Conservation (phyloP, 1,140 invertebrate genomes). For the Brachionus calyciflorus region DNA sequence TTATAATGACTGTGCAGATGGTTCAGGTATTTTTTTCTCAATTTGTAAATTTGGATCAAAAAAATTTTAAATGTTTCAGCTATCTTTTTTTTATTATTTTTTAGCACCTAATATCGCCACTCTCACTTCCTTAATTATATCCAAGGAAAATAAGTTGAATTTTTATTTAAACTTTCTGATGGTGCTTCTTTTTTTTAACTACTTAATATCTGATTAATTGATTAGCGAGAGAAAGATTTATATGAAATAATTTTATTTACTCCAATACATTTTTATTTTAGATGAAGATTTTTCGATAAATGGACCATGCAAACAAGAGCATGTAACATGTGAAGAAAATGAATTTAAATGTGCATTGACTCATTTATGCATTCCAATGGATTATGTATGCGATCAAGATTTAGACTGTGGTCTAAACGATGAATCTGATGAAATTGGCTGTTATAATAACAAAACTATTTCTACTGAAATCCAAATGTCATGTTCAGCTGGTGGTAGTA, state of each 20-base stretch:
- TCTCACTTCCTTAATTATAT: too few relatives aligned
- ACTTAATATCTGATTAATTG: too few relatives aligned
- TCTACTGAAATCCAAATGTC: neutral
- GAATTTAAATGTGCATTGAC: conserved; percentile 12
- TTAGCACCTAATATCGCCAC: too few relatives aligned
- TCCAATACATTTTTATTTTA: neutral
- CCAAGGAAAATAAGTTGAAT: too few relatives aligned
- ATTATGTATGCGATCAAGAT: conserved; percentile 40
- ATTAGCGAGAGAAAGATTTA: too few relatives aligned
- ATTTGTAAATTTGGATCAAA: too few relatives aligned
- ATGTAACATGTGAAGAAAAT: neutral
- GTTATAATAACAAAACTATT: conserved; percentile 14
- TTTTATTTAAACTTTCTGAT: too few relatives aligned
- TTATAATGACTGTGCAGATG: conserved; percentile 63
- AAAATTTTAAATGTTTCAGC: too few relatives aligned
- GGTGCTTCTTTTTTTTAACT: too few relatives aligned
- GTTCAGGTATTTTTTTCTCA: conserved; percentile 52
- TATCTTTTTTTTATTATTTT: too few relatives aligned
- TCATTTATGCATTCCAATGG: conserved; percentile 19
- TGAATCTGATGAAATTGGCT: conserved; percentile 33
- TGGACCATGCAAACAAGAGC: neutral
- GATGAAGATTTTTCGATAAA: conserved; percentile 16
- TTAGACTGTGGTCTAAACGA: conserved; percentile 7
- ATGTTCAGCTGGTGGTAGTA: neutral
- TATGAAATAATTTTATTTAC: neutral